Percentiles rank a stretch among this genome's conserved stretches.
These are phyloP conservation scores for Erynnis tages DNA, from an alignment of 2,888 invertebrate genomes.

Conservation along the genomic window DNA sequence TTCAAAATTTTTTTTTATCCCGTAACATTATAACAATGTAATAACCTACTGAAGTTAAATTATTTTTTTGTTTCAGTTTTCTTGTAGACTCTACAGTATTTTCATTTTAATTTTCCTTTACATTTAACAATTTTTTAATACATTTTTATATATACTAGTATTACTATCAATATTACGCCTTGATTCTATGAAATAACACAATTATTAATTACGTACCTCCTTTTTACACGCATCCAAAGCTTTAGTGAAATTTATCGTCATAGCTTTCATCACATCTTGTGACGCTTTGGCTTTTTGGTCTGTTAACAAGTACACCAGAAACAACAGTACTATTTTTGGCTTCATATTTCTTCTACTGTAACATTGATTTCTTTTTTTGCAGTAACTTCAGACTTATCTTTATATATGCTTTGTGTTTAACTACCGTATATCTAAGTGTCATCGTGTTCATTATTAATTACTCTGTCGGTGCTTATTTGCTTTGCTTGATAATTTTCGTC, in stretches of 20 bases:
- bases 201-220: constrained; percentile 40
- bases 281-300: constrained; percentile 40
- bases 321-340: constrained; percentile 24
- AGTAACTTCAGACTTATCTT: background rate
- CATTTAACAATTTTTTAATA: too few relatives aligned
- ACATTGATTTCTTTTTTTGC: background rate
- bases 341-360: background rate
- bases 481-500: background rate
- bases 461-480: constrained; percentile 10
- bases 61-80: too few relatives aligned
- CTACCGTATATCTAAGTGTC: background rate
- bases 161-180: too few relatives aligned
- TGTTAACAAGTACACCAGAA: constrained; percentile 36
- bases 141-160: too few relatives aligned
- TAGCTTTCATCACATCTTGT: constrained; percentile 44
- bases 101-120: too few relatives aligned
- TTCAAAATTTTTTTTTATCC: too few relatives aligned
- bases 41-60: too few relatives aligned
- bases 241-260: constrained; percentile 43
- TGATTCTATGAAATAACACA: background rate
- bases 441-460: constrained; percentile 12
- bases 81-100: too few relatives aligned
- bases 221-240: constrained; percentile 48
- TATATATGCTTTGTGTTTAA: constrained; percentile 6
- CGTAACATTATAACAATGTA: too few relatives aligned